These are phyloP conservation scores for Beaufortia kweichowensis DNA, from an alignment of 2,113 vertebrate genomes.

Conservation along the genomic window DNA sequence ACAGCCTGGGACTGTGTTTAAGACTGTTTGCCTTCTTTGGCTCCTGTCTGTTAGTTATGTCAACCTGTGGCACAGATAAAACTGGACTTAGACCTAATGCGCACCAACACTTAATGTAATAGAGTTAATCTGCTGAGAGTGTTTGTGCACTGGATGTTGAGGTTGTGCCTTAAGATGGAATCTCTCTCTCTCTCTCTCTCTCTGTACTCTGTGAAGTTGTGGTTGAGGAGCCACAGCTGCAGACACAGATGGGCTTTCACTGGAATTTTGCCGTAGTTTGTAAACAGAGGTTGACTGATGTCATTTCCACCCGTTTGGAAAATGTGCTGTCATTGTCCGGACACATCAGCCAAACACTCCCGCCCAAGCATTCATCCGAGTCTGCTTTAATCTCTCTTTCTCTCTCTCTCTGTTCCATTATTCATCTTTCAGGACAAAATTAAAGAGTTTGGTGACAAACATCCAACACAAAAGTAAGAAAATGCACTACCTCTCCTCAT, in stretches of 20 bases:
- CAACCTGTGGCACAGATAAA: neutral
- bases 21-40: neutral
- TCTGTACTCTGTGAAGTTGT: conserved; percentile 40
- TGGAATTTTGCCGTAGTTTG: conserved; percentile 63
- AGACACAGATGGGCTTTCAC: conserved; percentile 63
- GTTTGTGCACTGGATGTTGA: neutral
- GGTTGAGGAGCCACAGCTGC: conserved; percentile 56
- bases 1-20: neutral
- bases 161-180: conserved; percentile 26
- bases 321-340: conserved; percentile 70
- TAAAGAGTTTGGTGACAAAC: conserved; percentile 93
- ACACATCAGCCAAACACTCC: conserved; percentile 58
- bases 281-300: conserved; percentile 76
- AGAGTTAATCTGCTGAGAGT: conserved; percentile 24
- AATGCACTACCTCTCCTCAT: conserved; percentile 49
- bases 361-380: conserved; percentile 69
- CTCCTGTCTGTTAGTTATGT: neutral
- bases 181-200: conserved; percentile 10
- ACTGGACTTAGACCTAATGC: neutral
- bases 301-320: conserved; percentile 77
- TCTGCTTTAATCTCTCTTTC: conserved; percentile 59
- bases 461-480: conserved; percentile 91
- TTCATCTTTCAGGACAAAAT: conserved; percentile 84
- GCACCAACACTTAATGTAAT: neutral
- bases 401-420: conserved; percentile 42